Evolutionary conservation across 2,113 vertebrate species (phyloP).

Genomic region (Pterocles gutturalis): DNA sequence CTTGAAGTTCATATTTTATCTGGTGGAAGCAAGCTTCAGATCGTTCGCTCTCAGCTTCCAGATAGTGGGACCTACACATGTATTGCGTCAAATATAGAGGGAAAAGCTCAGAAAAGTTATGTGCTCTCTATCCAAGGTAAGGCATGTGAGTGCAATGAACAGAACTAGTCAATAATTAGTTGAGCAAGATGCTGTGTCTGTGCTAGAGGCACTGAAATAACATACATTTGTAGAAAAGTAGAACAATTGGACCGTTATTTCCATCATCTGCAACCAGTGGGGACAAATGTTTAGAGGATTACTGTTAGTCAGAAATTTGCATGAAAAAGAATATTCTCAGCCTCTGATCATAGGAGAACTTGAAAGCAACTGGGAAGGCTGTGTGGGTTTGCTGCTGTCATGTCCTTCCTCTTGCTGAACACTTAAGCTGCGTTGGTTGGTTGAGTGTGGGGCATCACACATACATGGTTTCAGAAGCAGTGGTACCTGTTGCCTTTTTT

Average conservation of each 20-base stretch:
- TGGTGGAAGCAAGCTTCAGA: conserved; percentile 92
- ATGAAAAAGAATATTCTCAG: neutral
- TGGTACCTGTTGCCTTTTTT: neutral
- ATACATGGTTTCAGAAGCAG: neutral
- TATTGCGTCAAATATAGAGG: conserved; percentile 90
- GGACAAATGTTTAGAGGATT: neutral
- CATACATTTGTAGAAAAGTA: neutral
- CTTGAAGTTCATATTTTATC: conserved; percentile 92
- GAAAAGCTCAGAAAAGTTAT: conserved; percentile 88
- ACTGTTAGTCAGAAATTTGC: neutral
- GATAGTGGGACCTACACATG: conserved; percentile 90
- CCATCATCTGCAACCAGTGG: neutral
- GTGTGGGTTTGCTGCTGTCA: neutral
- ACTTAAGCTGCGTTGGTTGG: neutral
- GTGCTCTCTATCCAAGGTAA: conserved; percentile 90
- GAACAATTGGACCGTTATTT: neutral
- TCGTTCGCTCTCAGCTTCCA: conserved; percentile 85
- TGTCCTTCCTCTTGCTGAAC: neutral
- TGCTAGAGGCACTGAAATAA: neutral
- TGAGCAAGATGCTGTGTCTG: neutral
- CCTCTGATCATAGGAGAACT: neutral
- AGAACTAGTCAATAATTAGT: neutral
- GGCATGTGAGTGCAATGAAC: neutral
- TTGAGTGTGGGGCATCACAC: neutral
- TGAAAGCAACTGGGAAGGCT: fast-evolving